Base-by-base conservation (phyloP, 2,797 vertebrate species). In the Tympanoctomys barrerae region DNA sequence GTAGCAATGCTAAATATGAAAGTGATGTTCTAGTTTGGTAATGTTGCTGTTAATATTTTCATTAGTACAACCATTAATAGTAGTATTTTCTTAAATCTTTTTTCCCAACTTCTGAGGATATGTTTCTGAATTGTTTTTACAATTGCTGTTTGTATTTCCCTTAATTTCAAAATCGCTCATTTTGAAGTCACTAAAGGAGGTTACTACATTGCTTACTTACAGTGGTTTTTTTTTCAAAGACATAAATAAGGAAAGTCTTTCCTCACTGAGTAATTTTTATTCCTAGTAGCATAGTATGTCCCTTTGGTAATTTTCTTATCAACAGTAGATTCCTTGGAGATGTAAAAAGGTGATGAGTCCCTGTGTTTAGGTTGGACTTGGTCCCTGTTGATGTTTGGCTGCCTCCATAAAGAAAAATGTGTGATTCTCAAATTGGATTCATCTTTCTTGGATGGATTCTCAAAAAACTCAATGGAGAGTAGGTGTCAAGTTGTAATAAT, bases 171-270 rank as follows among this genome's bases (percentile, higher is more conserved):
- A 61, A 78, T 54, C 81, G 88, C 49, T 85, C 24, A 78, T n/a
- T 94, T 94, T 66, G 46, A 89, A 83, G 49, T 77, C 62, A 89
- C 16, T 3, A 33, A 90, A 52, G 42, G 61, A 88, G 78, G 19
- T 85, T 36, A 61, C 16, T 77, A 28, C 1, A 1, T 78, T 92
- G 26, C 79, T 78, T 75, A 26, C 28, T 46, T 59, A 54, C 31
- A 9, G 12, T 86, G 49, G 1, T 46, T 31, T 52, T 89, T 71
- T 89, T 71, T 84, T n/a, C 89, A 95, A 79, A 33, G n/a, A 73
- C 75, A 2, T 21, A 84, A n/a, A 46, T 52, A 59, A 78, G 28
- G 52, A 84, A 73, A 82, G 62, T 33, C 26, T 93, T 57, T 91
- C 11, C 57, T 61, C 9, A 46, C 39, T 78, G 49, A 24, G 52